Conservation (phyloP, 2,797 vertebrate species). For the Propithecus deckenii region DNA sequence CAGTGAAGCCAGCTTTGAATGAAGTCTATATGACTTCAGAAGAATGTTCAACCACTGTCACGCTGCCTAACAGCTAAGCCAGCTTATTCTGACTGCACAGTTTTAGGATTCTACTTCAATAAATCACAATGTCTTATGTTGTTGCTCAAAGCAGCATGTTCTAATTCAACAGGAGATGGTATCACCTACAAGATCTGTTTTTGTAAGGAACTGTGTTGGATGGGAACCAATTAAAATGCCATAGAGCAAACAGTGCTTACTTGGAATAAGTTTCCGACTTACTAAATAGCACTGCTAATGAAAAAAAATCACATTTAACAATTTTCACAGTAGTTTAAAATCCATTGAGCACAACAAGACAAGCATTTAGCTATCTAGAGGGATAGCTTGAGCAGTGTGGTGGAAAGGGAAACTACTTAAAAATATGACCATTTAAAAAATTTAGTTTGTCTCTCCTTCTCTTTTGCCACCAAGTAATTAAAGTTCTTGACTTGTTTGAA, state of each 20-base stretch:
- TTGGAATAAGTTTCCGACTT: conserved; percentile 76
- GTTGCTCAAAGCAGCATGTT: background rate
- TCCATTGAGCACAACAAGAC: conserved; percentile 75
- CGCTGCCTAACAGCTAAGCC: background rate
- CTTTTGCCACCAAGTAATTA: conserved; percentile 84
- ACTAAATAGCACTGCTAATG: conserved; percentile 77
- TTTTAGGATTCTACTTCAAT: background rate
- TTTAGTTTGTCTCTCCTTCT: conserved; percentile 76
- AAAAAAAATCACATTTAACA: conserved; percentile 75
- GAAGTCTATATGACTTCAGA: background rate
- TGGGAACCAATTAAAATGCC: conserved; percentile 76
- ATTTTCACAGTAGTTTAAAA: conserved; percentile 81
- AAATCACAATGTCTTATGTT: background rate
- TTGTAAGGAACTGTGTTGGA: conserved; percentile 37
- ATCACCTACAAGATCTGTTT: conserved; percentile 59
- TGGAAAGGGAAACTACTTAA: conserved; percentile 81
- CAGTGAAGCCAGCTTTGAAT: background rate
- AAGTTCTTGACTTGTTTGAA: conserved; percentile 86
- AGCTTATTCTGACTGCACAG: background rate
- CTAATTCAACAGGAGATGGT: conserved; percentile 5
- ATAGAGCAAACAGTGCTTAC: conserved; percentile 75
- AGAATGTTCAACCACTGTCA: background rate
- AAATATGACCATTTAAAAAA: conserved; percentile 78
- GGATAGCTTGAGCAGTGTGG: conserved; percentile 68
- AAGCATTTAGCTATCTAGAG: conserved; percentile 75